Base-by-base conservation (phyloP, 2,797 vertebrate species). In the Pseudomugil gertrudae region DNA sequence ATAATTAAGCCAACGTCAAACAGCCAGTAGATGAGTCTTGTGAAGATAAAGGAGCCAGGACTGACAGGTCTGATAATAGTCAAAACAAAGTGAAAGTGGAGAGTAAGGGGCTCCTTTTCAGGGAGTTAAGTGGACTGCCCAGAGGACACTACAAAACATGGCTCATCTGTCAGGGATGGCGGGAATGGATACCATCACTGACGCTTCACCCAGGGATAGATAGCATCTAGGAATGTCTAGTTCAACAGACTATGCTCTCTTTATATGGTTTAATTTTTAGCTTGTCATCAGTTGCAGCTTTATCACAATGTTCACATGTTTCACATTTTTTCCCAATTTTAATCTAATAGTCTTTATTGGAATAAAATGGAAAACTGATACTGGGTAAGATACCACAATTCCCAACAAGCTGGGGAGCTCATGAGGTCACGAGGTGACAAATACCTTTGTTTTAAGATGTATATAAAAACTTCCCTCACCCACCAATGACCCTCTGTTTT, bases 1-100 rank as follows among this genome's bases (percentile, higher is more conserved):
- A 88, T 84, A 78, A 91, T 89, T 89, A 87, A 88, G 84, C 80
- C 77, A 84, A 81, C 69, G 86, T 89, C 83, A 89, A 90, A 82
- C 80, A 72, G 86, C 73, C 79, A 79, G 79, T 84, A 81, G 89
- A 90, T 89, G 92, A 90, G 81, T 79, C 82, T 69, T 88, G 78
- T 89, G 86, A 81, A 90, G 90, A 92, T 91, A 89, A 83, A 88
- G 81, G 76, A 79, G 80, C 64, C 82, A 66, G 66, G 87, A 89
- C 83, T 87, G 90, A 90, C 90, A 90, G 88, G 74, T 86, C 86
- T 88, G 85, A 90, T 91, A 89, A 87, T 83, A 66, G 81, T 78
- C 80, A 85, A 90, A 89, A 92, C 87, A 90, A 91, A 92, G 90
- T 84, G 91, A 93, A 93, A 93, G 92, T 93, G 86, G 79, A 90